phyloP scores from a whole-genome alignment of 2,797 vertebrate species.

The Enteromius fasciolatus region DNA sequence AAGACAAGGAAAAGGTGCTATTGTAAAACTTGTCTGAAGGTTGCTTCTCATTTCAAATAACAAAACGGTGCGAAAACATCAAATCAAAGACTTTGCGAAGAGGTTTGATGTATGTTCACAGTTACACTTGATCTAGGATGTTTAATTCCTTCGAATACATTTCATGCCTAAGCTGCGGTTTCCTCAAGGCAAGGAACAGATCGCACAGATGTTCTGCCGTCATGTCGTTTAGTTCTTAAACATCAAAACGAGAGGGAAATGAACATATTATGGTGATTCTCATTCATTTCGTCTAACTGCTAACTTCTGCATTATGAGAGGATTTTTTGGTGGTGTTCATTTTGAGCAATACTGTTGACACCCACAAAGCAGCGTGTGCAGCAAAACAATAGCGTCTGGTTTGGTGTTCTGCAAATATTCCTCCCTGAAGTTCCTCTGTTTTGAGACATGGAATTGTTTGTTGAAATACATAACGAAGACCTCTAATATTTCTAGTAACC shows the following conservation, averaged over 20 bases:
- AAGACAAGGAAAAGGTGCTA: conserved; percentile 22
- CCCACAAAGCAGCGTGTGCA: conserved; percentile 16
- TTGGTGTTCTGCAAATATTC: conserved; percentile 34
- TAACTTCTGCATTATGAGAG: conserved; percentile 4
- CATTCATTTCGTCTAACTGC: background rate
- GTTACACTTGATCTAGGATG: conserved; percentile 19
- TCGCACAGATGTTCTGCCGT: conserved; percentile 30
- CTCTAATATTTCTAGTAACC: conserved; percentile 34
- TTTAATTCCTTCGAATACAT: conserved; percentile 29
- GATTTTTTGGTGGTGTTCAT: background rate
- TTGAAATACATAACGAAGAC: conserved; percentile 41
- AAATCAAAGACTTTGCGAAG: conserved; percentile 5
- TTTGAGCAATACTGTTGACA: conserved; percentile 25
- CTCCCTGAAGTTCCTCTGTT: conserved; percentile 23
- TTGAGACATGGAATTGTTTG: conserved; percentile 40
- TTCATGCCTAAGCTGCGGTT: conserved; percentile 18
- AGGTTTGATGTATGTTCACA: conserved; percentile 18
- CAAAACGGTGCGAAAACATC: conserved; percentile 4
- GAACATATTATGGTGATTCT: conserved; percentile 12
- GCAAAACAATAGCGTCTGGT: conserved; percentile 22
- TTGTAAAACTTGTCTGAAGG: conserved; percentile 15
- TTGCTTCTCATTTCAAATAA: conserved; percentile 9
- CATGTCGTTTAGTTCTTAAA: conserved; percentile 21
- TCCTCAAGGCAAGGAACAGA: conserved; percentile 26
- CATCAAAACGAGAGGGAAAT: conserved; percentile 22